Conservation (phyloP, 2,888 invertebrate species). For the Netelia fuscicornis region DNA sequence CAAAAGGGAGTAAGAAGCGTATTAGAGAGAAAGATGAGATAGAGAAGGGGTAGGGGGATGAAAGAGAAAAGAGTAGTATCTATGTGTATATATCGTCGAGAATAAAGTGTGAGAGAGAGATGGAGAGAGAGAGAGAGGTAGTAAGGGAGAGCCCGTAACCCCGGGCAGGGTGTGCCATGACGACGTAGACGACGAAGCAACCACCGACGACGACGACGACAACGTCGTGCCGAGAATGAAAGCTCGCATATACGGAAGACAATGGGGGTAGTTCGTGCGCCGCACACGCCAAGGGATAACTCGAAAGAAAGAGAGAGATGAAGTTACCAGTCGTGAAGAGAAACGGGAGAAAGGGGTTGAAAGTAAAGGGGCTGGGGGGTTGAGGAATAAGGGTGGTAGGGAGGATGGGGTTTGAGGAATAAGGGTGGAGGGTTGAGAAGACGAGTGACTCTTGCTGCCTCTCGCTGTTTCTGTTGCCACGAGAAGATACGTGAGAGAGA, state of each 20-base stretch:
- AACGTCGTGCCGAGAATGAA: slow-evolving; percentile 64
- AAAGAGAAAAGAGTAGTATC: slow-evolving; percentile 31
- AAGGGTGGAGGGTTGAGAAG: slow-evolving; percentile 31
- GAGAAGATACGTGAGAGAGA: slow-evolving; percentile 3
- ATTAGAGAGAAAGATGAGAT: slow-evolving; percentile 56
- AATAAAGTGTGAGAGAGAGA: slow-evolving; percentile 24
- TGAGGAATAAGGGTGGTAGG: slow-evolving; percentile 17
- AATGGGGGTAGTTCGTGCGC: slow-evolving; percentile 59
- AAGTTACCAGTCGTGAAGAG: neutral
- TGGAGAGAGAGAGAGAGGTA: slow-evolving; percentile 21
- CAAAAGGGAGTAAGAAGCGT: slow-evolving; percentile 34
- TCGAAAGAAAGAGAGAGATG: slow-evolving; percentile 35
- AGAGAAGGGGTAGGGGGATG: slow-evolving; percentile 29
- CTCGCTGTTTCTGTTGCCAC: slow-evolving; percentile 44
- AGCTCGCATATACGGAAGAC: slow-evolving; percentile 58
- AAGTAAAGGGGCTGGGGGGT: neutral
- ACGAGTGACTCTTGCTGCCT: slow-evolving; percentile 43
- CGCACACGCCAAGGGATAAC: slow-evolving; percentile 62
- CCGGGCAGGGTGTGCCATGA: slow-evolving; percentile 50
- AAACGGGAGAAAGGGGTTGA: slow-evolving; percentile 27
- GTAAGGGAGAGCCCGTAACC: slow-evolving; percentile 57
- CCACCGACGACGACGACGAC: slow-evolving; percentile 43
- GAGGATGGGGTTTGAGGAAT: neutral
- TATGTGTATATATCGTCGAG: slow-evolving; percentile 20
- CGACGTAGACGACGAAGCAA: slow-evolving; percentile 52